These are phyloP conservation scores for Microplitis manilae DNA, from an alignment of 2,888 invertebrate species.

Conservation along the genomic window DNA sequence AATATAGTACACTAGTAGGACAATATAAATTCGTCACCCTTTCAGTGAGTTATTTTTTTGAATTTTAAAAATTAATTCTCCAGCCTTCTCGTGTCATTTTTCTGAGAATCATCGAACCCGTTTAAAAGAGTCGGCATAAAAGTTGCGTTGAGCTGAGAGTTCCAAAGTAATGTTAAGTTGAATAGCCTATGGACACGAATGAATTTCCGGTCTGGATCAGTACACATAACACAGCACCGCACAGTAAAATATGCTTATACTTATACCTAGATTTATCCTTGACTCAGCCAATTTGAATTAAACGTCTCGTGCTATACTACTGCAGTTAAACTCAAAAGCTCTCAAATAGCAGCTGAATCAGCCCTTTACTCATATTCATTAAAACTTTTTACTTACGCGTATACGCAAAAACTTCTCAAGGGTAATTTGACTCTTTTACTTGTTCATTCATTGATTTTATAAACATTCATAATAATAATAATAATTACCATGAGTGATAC, in stretches of 20 bases:
- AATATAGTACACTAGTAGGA: background rate
- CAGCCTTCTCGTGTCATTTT: background rate
- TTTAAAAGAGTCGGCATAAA: constrained; percentile 5
- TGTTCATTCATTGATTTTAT: background rate
- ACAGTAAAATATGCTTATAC: background rate
- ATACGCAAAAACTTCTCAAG: background rate
- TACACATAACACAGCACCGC: background rate
- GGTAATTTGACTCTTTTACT: background rate
- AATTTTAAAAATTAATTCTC: background rate
- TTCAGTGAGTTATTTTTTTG: background rate
- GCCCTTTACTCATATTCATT: background rate
- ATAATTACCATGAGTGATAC: too few relatives aligned
- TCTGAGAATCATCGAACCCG: constrained; percentile 32
- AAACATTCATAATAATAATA: background rate
- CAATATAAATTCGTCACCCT: constrained; percentile 16
- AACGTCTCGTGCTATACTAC: constrained; percentile 19
- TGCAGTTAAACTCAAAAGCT: constrained; percentile 4
- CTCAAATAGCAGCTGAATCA: constrained; percentile 28
- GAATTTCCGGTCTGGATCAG: constrained; percentile 34
- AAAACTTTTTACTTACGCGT: background rate
- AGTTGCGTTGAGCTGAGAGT: background rate
- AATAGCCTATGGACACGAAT: constrained; percentile 33
- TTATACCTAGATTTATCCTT: constrained; percentile 32
- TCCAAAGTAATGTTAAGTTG: constrained; percentile 13
- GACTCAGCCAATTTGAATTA: constrained; percentile 36